phyloP scores from a whole-genome alignment of 2,113 vertebrate species.

The Eublepharis macularius region DNA sequence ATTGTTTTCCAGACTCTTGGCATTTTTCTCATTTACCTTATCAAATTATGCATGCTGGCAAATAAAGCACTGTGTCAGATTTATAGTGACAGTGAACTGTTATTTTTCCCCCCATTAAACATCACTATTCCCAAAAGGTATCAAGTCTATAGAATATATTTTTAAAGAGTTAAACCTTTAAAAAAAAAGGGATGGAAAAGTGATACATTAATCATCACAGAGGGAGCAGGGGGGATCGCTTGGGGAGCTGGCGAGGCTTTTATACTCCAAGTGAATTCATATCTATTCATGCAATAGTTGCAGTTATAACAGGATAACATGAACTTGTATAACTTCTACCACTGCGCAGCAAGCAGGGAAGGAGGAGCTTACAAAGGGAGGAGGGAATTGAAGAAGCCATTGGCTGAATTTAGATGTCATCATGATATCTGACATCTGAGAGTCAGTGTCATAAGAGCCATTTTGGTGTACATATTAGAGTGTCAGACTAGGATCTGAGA shows the following conservation, averaged over 20 bases:
- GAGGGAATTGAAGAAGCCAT: too few species aligned
- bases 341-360: too few species aligned
- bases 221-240: not conserved
- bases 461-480: too few species aligned
- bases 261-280: too few species aligned
- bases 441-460: too few species aligned
- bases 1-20: not conserved
- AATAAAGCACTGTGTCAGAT: constrained; percentile 6
- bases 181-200: not conserved
- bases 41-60: constrained; percentile 26
- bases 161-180: not conserved
- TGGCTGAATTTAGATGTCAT: too few species aligned
- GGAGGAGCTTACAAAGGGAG: too few species aligned
- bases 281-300: too few species aligned
- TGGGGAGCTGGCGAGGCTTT: not conserved
- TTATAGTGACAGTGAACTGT: constrained; percentile 10
- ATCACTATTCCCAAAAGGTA: not conserved
- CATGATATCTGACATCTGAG: too few species aligned
- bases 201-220: not conserved
- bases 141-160: not conserved
- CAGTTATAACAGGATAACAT: too few species aligned
- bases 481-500: too few species aligned
- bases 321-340: too few species aligned
- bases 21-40: constrained; percentile 26
- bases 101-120: constrained; percentile 22